These are phyloP conservation scores for Sipha maydis DNA, from an alignment of 2,888 invertebrate genomes.

Conservation along the genomic window DNA sequence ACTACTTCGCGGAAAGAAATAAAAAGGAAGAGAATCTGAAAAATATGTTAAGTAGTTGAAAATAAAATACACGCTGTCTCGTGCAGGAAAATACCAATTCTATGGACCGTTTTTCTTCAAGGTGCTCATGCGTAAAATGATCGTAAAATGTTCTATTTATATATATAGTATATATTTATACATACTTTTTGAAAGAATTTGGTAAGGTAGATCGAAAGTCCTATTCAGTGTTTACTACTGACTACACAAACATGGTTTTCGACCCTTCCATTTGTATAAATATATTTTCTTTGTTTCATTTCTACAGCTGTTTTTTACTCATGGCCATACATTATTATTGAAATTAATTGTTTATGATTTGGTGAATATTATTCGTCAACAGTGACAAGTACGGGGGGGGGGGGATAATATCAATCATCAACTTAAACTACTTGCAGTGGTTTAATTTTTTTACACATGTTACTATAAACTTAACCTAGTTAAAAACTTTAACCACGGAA, in stretches of 20 bases:
- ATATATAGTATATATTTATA: not conserved
- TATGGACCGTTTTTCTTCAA: not conserved
- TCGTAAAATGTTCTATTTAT: not conserved
- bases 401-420: no score
- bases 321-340: no score
- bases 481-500: no score
- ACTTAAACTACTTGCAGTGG: no score
- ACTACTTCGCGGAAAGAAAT: not conserved
- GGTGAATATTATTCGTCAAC: no score
- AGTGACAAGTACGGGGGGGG: no score
- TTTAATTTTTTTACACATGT: no score
- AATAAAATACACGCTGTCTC: conserved; percentile 13
- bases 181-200: not conserved
- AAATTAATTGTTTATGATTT: no score
- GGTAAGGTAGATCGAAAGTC: not conserved
- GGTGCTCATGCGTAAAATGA: not conserved
- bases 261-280: not conserved
- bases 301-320: not conserved
- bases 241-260: not conserved
- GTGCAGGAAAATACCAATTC: not conserved
- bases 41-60: conserved; percentile 17
- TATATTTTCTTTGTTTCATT: not conserved
- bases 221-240: not conserved
- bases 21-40: conserved; percentile 2
- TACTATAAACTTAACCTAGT: no score